These are phyloP conservation scores for Neelides folsomi DNA, from an alignment of 2,888 invertebrate species.

Conservation along the genomic window DNA sequence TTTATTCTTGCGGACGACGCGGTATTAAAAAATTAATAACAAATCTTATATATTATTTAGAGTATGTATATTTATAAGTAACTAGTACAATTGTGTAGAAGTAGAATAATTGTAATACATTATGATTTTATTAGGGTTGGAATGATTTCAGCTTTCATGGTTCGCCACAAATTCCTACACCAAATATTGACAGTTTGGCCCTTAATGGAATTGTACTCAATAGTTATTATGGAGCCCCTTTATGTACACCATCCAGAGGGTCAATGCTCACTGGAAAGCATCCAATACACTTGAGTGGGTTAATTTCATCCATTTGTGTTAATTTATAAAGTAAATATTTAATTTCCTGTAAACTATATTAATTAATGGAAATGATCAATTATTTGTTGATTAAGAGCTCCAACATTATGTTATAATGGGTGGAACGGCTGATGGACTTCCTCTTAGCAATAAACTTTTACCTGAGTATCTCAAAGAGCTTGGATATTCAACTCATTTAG, in stretches of 20 bases:
- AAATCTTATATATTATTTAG: not conserved
- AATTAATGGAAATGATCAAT: not conserved
- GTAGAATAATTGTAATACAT: slow-evolving; percentile 10
- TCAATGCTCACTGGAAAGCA: slow-evolving; percentile 61
- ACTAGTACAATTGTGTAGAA: not conserved
- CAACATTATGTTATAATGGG: slow-evolving; percentile 56
- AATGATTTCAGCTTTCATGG: slow-evolving; percentile 85
- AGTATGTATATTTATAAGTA: not conserved
- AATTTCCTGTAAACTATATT: not conserved
- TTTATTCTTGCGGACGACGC: slow-evolving; percentile 42
- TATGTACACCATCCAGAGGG: slow-evolving; percentile 46
- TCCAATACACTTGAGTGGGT: slow-evolving; percentile 63
- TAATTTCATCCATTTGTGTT: not conserved
- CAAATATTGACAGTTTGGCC: slow-evolving; percentile 76
- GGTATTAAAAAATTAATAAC: slow-evolving; percentile 34
- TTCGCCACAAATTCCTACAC: slow-evolving; percentile 71
- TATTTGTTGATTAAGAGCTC: slow-evolving; percentile 45
- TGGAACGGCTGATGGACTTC: slow-evolving; percentile 58
- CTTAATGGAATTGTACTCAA: slow-evolving; percentile 72
- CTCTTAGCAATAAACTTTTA: slow-evolving; percentile 51
- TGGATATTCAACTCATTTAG: slow-evolving; percentile 65
- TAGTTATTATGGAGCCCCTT: slow-evolving; percentile 70
- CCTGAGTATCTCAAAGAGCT: slow-evolving; percentile 52
- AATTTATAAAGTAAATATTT: not conserved
- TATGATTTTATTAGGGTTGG: slow-evolving; percentile 57